Conservation (phyloP, 1,140 invertebrate species). For the Aphelinus certus region DNA sequence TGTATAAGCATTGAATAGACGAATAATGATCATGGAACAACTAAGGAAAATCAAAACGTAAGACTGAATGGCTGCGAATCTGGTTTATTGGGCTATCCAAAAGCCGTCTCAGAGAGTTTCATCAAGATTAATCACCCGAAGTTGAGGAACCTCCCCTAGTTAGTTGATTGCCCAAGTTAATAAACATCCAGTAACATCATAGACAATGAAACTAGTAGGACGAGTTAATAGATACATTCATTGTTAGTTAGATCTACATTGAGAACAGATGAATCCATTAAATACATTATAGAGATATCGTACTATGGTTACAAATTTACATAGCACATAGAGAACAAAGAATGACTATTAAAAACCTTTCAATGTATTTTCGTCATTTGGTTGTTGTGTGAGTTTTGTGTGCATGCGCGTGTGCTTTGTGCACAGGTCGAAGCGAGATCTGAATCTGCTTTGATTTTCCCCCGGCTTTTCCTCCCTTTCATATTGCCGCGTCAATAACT, state of each 20-base stretch:
- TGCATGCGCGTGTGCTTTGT: background rate
- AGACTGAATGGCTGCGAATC: no score
- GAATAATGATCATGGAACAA: no score
- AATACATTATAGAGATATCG: background rate
- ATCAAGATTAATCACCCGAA: no score
- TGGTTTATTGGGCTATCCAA: no score
- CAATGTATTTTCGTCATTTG: conserved; percentile 10
- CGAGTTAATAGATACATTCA: background rate
- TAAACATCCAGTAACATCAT: background rate
- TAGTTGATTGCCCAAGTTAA: background rate
- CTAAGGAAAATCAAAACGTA: no score
- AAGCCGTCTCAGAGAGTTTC: no score
- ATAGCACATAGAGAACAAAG: background rate
- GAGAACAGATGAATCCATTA: background rate
- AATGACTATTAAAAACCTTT: conserved; percentile 25
- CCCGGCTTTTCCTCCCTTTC: background rate
- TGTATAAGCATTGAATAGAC: no score
- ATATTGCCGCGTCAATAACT: background rate
- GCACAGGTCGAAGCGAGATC: background rate
- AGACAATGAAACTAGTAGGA: background rate
- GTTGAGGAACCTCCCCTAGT: no score
- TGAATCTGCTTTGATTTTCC: background rate
- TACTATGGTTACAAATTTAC: background rate
- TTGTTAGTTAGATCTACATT: no score
- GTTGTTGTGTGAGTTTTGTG: background rate